Conservation (phyloP, 1,140 invertebrate species). For the Bathynomus jamesi region DNA sequence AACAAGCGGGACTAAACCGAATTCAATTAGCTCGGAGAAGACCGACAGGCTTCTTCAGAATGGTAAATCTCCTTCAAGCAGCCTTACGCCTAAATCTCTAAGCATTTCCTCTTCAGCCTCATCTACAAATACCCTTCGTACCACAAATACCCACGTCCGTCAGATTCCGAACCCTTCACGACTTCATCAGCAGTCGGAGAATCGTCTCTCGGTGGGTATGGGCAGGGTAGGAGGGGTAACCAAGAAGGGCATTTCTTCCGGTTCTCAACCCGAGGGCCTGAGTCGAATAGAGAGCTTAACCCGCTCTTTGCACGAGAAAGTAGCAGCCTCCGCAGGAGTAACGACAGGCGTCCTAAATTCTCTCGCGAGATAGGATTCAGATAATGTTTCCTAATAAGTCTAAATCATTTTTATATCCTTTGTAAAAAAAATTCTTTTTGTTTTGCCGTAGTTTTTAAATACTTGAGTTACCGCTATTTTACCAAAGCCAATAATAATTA, state of each 20-base stretch:
- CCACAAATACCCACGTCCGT: slow-evolving; percentile 34
- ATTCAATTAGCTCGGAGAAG: not conserved
- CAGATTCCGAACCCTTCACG: slow-evolving; percentile 38
- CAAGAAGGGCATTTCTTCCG: not conserved
- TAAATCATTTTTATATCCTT: not conserved
- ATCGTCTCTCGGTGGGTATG: slow-evolving; percentile 22
- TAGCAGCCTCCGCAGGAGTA: slow-evolving; percentile 9
- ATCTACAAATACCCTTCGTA: slow-evolving; percentile 16
- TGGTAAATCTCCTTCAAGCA: not conserved
- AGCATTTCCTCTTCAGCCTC: slow-evolving; percentile 3
- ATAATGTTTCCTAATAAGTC: not conserved
- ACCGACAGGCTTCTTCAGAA: not conserved
- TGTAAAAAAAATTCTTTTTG: not conserved
- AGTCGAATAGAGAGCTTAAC: slow-evolving; percentile 34
- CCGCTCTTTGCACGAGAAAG: slow-evolving; percentile 33
- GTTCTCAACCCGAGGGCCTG: slow-evolving; percentile 22
- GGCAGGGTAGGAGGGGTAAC: slow-evolving; percentile 8
- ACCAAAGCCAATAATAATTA: not conserved
- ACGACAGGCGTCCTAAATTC: slow-evolving; percentile 3
- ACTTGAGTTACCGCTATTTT: not conserved
- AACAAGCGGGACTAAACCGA: slow-evolving; percentile 8
- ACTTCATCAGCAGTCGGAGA: slow-evolving; percentile 34
- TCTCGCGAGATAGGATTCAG: not conserved
- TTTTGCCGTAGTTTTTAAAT: not conserved
- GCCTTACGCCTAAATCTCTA: slow-evolving; percentile 1